Conservation (phyloP, 2,113 vertebrate genomes). For the Eolophus roseicapilla region DNA sequence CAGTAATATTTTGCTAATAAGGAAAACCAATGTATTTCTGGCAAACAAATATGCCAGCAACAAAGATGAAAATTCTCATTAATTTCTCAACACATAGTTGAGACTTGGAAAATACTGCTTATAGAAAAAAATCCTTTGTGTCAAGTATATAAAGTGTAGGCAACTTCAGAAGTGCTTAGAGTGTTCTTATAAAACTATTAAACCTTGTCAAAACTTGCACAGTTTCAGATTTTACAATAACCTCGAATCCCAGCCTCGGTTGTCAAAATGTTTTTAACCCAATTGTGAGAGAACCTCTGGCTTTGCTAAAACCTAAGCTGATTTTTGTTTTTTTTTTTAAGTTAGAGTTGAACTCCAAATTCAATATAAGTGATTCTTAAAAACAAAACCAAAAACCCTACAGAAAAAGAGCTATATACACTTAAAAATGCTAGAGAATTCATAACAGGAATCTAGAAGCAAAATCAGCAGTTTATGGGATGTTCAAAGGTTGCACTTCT, state of each 20-base stretch:
- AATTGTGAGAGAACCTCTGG: background rate
- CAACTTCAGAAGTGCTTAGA: background rate
- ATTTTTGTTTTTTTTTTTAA: background rate
- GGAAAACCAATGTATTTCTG: background rate
- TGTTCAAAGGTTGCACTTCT: background rate
- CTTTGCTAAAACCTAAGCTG: background rate
- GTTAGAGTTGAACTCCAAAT: background rate
- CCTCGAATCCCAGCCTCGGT: background rate
- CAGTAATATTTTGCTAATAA: background rate
- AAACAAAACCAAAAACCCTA: background rate
- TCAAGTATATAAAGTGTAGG: background rate
- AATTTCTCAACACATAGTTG: background rate
- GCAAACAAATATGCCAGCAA: background rate
- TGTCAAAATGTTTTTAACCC: background rate
- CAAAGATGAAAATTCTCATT: background rate
- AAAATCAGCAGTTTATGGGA: background rate
- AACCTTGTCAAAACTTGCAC: background rate
- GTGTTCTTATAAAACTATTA: background rate
- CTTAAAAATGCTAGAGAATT: background rate
- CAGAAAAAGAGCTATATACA: background rate
- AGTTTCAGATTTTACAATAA: background rate
- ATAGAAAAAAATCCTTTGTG: background rate
- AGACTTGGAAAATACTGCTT: background rate
- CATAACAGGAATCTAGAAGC: background rate
- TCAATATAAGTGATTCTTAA: background rate